Evolutionary conservation across 1,140 invertebrate genomes (phyloP).

Genomic region (Trachelipus rathkii): DNA sequence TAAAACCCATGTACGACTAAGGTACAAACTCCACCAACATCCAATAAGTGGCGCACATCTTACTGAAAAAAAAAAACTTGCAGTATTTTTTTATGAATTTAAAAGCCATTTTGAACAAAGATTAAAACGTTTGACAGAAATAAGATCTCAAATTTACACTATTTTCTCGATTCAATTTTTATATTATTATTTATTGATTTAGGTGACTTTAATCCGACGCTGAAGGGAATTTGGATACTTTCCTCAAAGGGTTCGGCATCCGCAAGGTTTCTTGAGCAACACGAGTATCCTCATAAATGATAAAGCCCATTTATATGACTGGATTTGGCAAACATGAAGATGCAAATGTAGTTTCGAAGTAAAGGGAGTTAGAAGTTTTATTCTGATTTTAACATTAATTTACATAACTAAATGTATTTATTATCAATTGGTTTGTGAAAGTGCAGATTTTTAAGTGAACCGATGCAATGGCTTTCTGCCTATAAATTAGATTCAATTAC

Average conservation of each 20-base stretch:
- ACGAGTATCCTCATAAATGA: conserved; percentile 75
- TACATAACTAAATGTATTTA: background rate
- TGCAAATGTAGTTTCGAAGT: conserved; percentile 64
- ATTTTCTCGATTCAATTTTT: background rate
- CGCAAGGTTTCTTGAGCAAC: conserved; percentile 60
- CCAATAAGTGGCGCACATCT: no score
- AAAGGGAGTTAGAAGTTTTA: background rate
- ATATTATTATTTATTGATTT: background rate
- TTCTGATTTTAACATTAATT: background rate
- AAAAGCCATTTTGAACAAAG: no score
- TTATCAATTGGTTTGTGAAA: background rate
- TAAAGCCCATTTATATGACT: conserved; percentile 77
- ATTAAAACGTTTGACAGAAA: background rate
- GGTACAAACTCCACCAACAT: no score
- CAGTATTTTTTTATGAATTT: no score
- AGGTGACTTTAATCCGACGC: conserved; percentile 31
- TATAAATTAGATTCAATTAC: no score
- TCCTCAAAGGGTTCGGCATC: conserved; percentile 81
- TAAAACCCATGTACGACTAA: no score
- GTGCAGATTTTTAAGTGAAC: background rate
- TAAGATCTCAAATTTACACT: background rate
- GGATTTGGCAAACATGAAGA: conserved; percentile 97
- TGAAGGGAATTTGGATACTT: conserved; percentile 61
- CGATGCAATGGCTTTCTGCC: no score
- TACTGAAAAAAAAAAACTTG: no score